These are phyloP conservation scores for Orcinus orca DNA, from an alignment of 2,113 vertebrate genomes.

Conservation along the genomic window DNA sequence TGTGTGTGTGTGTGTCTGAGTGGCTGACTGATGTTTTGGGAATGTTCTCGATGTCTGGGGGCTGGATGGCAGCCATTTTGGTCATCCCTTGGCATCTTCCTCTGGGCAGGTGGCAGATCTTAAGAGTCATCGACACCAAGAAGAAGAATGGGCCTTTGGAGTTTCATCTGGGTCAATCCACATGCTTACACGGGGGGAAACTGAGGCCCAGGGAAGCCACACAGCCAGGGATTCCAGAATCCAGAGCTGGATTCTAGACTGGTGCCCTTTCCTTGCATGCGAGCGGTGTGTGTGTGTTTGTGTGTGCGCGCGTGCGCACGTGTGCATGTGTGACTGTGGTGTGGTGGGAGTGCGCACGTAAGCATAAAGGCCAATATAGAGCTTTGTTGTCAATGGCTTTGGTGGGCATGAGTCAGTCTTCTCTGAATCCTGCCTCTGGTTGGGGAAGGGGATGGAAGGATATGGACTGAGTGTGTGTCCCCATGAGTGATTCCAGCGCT, in stretches of 20 bases:
- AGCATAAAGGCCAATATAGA: neutral
- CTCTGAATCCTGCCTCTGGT: neutral
- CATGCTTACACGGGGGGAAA: neutral
- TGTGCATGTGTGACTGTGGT: neutral
- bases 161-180: neutral
- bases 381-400: neutral
- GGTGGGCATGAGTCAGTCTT: neutral
- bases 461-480: too few species aligned
- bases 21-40: neutral
- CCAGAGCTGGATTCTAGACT: neutral
- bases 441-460: neutral
- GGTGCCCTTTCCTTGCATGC: neutral
- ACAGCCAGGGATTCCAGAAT: neutral
- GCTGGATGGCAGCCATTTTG: neutral
- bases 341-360: neutral
- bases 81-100: constrained; percentile 9
- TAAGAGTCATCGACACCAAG: neutral
- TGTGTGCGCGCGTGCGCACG: too few species aligned
- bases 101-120: constrained; percentile 21
- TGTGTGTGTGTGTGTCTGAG: neutral
- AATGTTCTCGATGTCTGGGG: constrained; percentile 24
- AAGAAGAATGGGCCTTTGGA: neutral
- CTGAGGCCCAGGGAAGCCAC: neutral
- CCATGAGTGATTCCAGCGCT: neutral
- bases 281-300: neutral